Evolutionary conservation across 1,140 invertebrate species (phyloP).

Genomic region (Elymnias hypermnestra): DNA sequence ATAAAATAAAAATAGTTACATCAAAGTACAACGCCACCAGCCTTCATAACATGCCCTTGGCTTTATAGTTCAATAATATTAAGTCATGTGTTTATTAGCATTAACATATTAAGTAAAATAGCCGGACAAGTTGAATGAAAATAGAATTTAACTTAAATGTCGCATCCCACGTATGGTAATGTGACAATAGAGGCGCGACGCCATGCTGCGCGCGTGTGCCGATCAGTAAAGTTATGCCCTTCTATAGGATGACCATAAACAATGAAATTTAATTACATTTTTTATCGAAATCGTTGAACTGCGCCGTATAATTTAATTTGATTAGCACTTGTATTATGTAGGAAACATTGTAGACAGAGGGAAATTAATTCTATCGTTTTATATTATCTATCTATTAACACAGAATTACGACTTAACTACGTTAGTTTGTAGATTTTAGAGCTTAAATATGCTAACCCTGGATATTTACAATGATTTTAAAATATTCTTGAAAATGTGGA

Average conservation of each 20-base stretch:
- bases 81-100: slow-evolving; percentile 14
- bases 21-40: no score
- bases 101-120: slow-evolving; percentile 20
- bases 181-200: slow-evolving; percentile 23
- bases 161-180: slow-evolving; percentile 31
- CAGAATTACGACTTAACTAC: neutral
- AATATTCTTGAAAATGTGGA: no score
- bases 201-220: slow-evolving; percentile 28
- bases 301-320: no score
- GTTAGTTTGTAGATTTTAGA: no score
- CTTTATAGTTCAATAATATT: slow-evolving; percentile 5
- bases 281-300: no score
- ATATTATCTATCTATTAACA: neutral
- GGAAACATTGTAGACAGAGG: no score
- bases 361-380: no score
- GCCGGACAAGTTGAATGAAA: slow-evolving; percentile 17
- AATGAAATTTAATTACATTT: neutral
- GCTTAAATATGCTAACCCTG: no score
- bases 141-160: slow-evolving; percentile 25
- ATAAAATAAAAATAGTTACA: no score
- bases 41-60: no score
- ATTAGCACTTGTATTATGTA: no score
- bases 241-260: slow-evolving; percentile 7
- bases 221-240: slow-evolving; percentile 9
- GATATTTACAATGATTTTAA: no score